Evolutionary conservation across 2,113 vertebrate species (phyloP).

Genomic region (Hippocampus zosterae): DNA sequence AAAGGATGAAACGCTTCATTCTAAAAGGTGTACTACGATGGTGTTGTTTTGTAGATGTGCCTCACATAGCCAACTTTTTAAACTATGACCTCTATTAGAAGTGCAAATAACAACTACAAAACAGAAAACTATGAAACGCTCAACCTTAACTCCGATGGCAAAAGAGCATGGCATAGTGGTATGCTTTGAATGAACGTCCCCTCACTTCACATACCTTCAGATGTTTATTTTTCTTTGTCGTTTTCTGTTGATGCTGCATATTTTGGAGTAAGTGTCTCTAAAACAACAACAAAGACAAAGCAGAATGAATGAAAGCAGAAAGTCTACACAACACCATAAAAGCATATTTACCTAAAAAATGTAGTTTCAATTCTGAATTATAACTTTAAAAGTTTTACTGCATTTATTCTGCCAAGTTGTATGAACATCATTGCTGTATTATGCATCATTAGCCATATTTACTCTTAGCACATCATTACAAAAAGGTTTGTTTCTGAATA

Average conservation of each 20-base stretch:
- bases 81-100: not conserved
- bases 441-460: not conserved
- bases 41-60: not conserved
- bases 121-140: not conserved
- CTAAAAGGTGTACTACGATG: not conserved
- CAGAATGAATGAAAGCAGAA: no score
- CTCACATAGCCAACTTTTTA: not conserved
- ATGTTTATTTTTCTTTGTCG: not conserved
- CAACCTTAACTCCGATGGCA: not conserved
- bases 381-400: not conserved
- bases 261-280: not conserved
- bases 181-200: not conserved
- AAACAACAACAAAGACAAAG: not conserved
- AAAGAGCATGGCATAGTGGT: not conserved
- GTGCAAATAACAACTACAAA: not conserved
- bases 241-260: not conserved
- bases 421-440: not conserved
- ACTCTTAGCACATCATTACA: not conserved
- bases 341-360: not conserved
- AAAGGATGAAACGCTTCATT: no score
- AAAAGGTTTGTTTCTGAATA: constrained; percentile 15
- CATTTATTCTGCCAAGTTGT: not conserved
- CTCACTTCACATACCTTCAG: not conserved
- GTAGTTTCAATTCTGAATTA: not conserved
- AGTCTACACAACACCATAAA: not conserved